Conservation (phyloP, 2,888 invertebrate genomes). For the Erebia epiphron region DNA sequence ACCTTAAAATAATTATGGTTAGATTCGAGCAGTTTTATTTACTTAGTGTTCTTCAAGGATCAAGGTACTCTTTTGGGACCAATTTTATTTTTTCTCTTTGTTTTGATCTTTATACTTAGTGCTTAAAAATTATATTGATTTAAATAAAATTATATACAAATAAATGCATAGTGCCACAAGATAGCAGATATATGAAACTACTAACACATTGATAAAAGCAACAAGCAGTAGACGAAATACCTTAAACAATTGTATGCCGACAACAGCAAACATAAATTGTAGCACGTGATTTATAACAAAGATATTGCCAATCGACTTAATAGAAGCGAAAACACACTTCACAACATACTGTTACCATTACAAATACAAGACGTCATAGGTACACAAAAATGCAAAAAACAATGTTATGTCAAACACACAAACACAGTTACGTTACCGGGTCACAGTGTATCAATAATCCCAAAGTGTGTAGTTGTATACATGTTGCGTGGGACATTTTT, state of each 20-base stretch:
- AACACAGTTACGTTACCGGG: conserved; percentile 62
- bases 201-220: conserved; percentile 22
- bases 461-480: conserved; percentile 59
- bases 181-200: conserved; percentile 18
- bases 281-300: conserved; percentile 99
- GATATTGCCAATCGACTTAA: conserved; percentile 99
- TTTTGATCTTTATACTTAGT: neutral
- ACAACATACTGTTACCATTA: conserved; percentile 93
- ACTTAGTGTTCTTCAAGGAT: neutral
- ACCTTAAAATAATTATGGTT: neutral
- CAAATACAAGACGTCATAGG: conserved; percentile 47
- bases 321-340: conserved; percentile 99
- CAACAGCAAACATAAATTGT: conserved; percentile 99
- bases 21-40: too few species aligned
- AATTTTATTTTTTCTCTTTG: neutral
- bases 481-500: conserved; percentile 58
- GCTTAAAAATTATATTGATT: too few species aligned
- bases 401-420: conserved; percentile 44
- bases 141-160: neutral
- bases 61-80: neutral
- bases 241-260: conserved; percentile 99
- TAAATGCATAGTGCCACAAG: neutral
- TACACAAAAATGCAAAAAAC: conserved; percentile 44
- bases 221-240: conserved; percentile 71
- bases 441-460: conserved; percentile 53